Percentiles rank a stretch among this genome's conserved stretches.
Evolutionary conservation across 92 coral and sea anemone species (phyloP).

Genomic region (Micromussa lordhowensis): DNA sequence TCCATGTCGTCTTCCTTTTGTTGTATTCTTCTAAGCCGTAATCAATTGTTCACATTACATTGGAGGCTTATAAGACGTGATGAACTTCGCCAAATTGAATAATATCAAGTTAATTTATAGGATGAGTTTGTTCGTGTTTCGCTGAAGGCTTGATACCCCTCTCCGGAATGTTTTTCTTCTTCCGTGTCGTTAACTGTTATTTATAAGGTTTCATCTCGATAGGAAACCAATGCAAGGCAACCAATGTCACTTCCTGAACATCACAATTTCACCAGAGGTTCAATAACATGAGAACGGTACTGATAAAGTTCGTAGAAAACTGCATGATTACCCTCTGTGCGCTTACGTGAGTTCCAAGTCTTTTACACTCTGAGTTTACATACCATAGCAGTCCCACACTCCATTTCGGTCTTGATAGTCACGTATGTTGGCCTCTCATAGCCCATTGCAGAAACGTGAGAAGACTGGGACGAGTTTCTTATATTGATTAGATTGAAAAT

Average conservation of each 20-base stretch:
- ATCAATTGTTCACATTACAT: background rate
- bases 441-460: too few relatives aligned
- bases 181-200: background rate
- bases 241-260: background rate
- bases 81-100: background rate
- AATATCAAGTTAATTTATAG: background rate
- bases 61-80: background rate
- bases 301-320: background rate
- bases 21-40: background rate
- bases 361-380: too few relatives aligned
- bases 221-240: background rate
- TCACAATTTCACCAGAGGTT: background rate
- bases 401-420: slow-evolving; percentile 18
- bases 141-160: background rate
- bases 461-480: too few relatives aligned
- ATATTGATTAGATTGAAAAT: too few relatives aligned
- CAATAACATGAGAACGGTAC: background rate
- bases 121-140: background rate
- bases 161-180: background rate
- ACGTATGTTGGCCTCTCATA: background rate
- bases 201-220: background rate
- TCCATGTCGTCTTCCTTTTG: background rate
- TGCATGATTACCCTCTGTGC: background rate
- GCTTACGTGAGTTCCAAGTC: slow-evolving; percentile 17
- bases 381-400: background rate